A percentile compares a stretch with the other conserved stretches of the same genome.
Evolutionary conservation across 2,113 vertebrate species (phyloP).

Genomic region (Paracanthobrama guichenoti): DNA sequence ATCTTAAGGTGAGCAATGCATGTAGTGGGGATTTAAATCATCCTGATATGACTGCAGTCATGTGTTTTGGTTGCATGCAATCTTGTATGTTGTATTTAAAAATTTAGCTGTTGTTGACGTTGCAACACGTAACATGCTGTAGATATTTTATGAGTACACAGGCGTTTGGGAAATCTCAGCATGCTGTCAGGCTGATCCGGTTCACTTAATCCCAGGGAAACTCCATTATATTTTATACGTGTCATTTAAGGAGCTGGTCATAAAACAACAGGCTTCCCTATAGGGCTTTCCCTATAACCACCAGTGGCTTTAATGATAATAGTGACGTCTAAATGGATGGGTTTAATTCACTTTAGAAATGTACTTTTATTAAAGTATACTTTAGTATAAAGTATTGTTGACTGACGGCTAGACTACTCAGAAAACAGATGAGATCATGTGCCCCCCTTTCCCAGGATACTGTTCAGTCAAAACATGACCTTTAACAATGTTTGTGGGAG

Average conservation of each 20-base stretch:
- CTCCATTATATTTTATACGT: background rate
- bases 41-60: background rate
- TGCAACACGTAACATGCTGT: background rate
- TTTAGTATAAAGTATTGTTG: background rate
- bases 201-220: conserved; percentile 19
- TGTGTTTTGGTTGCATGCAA: background rate
- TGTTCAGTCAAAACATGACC: conserved; percentile 20
- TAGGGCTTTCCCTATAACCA: background rate
- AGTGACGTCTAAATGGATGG: background rate
- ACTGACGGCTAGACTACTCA: background rate
- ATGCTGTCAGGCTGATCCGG: background rate
- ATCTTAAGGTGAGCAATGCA: conserved; percentile 44
- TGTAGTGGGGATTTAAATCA: background rate
- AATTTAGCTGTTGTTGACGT: background rate
- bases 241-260: background rate
- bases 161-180: background rate
- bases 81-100: background rate
- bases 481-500: conserved; percentile 7
- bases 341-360: background rate
- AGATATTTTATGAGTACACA: background rate
- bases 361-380: background rate
- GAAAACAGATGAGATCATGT: background rate
- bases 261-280: background rate
- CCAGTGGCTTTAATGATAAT: background rate
- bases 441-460: background rate